Evolutionary conservation across 2,888 invertebrate species (phyloP), one percentile per base, ranked within the genome.

Genomic region (Parapristionchus giblindavisi): DNA sequence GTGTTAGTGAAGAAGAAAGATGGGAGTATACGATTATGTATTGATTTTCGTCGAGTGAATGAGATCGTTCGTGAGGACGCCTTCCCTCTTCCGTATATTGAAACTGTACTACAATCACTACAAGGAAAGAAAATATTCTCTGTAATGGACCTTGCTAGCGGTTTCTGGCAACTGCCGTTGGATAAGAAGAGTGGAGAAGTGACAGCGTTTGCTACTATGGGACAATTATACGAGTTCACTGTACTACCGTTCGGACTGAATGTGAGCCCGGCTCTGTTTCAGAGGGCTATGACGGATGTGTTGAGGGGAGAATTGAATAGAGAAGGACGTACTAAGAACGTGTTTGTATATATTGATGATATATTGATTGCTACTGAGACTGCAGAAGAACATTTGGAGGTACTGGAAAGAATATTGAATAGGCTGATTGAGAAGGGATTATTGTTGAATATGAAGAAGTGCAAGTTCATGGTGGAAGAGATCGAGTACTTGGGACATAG

Each of bases 1-100:
- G 72, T 72, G 38, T 32, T 72, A 48, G 72, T 72, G 32, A 14
- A 29, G 38, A 72, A 72, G 60, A 58, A 60, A 38, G 79, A 78
- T 17, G 78, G 78, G 2, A 58, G 29, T 6, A 65, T 79, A 8
- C 54, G 78, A 1, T 52, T 73, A 24, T 79, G 79, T 48, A 77
- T 80, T 1, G 79, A 79, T 43, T 79, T 52, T 65, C 72, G 80
- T n/a, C n/a, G 34, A 1, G 48, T 79, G 17, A 79, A 79, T 52
- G 34, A 21, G 3, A 11, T 73, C 6, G 79, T 76, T 0, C n/a
- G 27, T 14, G 34, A 52, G n/a, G 80, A 80, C 51, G 76, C 76
- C 17, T 81, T 56, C 36, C 80, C 79, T 3, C 54, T 81, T 17
- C 80, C 80, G 24, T 29, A 77, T 51, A 81, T 81, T 27, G 70